These are phyloP conservation scores for Apoda limacodes DNA, from an alignment of 2,888 invertebrate genomes.

Conservation along the genomic window DNA sequence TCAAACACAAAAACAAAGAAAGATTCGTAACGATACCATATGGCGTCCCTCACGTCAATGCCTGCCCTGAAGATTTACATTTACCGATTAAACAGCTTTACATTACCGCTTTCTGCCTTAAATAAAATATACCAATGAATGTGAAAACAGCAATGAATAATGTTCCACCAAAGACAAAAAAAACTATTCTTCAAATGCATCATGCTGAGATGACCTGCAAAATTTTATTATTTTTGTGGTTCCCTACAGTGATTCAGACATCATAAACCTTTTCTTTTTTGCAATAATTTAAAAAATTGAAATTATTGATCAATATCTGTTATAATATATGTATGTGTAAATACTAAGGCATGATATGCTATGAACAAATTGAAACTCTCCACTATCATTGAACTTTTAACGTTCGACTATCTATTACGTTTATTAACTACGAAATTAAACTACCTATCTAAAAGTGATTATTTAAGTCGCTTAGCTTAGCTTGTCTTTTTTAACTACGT, in stretches of 20 bases:
- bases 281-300: no score
- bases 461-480: background rate
- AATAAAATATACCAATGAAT: background rate
- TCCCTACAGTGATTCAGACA: conserved; percentile 41
- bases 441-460: conserved; percentile 3
- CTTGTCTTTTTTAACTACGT: background rate
- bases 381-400: background rate
- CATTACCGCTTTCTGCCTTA: conserved; percentile 22
- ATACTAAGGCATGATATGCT: no score
- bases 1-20: conserved; percentile 54
- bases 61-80: conserved; percentile 48
- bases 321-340: no score
- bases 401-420: background rate
- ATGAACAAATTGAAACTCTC: no score
- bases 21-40: conserved; percentile 55
- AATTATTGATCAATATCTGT: no score
- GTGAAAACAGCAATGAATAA: conserved; percentile 31
- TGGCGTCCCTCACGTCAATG: conserved; percentile 44
- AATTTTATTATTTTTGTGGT: conserved; percentile 43
- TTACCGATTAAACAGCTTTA: conserved; percentile 21
- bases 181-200: conserved; percentile 31
- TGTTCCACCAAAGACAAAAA: conserved; percentile 25
- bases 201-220: conserved; percentile 43
- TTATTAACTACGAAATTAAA: background rate
- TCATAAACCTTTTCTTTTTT: conserved; percentile 23